Evolutionary conservation across 1,140 invertebrate genomes (phyloP), one percentile per base, ranked within the genome.

Genomic region (Lanistes nyassanus): DNA sequence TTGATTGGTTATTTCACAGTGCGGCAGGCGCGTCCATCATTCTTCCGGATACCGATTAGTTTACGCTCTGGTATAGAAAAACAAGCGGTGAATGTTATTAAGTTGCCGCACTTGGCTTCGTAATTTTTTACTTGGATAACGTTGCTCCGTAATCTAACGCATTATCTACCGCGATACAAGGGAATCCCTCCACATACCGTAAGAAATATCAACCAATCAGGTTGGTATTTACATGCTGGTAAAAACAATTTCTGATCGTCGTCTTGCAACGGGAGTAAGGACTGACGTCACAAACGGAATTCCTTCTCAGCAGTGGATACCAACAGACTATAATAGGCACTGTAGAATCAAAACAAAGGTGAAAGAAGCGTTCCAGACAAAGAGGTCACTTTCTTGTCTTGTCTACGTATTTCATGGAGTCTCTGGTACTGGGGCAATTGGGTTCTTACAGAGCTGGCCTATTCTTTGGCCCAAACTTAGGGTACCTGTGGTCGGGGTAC

Each of bases 1-100:
- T 74, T 82, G 56, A 84, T 84, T 84, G 82, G 82, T 73, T 58
- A 13, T 72, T 72, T 62, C 13, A 26, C 16, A 29, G 31, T 26
- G 26, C 21, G 2, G 26, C 23, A 13, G 42, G 9, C 36, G 23
- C 16, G 29, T 64, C 7, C 13, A 23, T 36, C 34, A 2, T 51
- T 13, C 11, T 51, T 34, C 36, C 31, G 47, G 13, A 53, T 23
- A 74, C 26, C 11, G 65, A 11, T 29, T 29, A 37, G 26, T 29
- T 21, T 51, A 37, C 39, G 26, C 62, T 3, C 29, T n/a, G 9
- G 21, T 16, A 31, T 39, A 1, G 2, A 65, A 11, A 64, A 42
- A 21, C 6, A 23, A 42, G 23, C 37, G 7, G 7, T 23, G 29
- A 58, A 6, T 1, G 4, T 60, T 23, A 29, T 23, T n/a, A 42